Evolutionary conservation across 2,888 invertebrate species (phyloP).

Genomic region (Epinotia ramella): DNA sequence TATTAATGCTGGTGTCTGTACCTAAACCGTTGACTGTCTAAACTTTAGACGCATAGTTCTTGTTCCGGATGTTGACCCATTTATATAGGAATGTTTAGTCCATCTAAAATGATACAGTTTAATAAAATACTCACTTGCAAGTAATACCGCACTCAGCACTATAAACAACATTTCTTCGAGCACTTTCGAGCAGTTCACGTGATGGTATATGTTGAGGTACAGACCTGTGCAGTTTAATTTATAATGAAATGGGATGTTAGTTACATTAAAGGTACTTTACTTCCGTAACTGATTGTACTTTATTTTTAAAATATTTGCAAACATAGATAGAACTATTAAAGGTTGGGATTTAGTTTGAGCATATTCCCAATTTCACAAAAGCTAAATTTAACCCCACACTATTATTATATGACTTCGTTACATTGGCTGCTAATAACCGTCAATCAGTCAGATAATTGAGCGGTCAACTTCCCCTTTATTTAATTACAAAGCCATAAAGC

Average conservation of each 20-base stretch:
- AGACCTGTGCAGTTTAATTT: not conserved
- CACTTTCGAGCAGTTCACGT: not conserved
- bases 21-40: too few relatives aligned
- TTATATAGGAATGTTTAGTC: too few relatives aligned
- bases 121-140: slow-evolving; percentile 50
- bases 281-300: too few relatives aligned
- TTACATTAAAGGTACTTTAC: too few relatives aligned
- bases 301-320: too few relatives aligned
- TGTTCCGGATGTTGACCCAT: too few relatives aligned
- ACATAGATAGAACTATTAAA: too few relatives aligned
- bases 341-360: too few relatives aligned
- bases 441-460: slow-evolving; percentile 10
- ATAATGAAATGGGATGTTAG: too few relatives aligned
- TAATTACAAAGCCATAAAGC: slow-evolving; percentile 21
- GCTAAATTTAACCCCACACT: not conserved
- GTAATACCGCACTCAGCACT: slow-evolving; percentile 48
- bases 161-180: slow-evolving; percentile 46
- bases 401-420: not conserved
- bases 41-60: too few relatives aligned
- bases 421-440: not conserved
- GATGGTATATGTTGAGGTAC: not conserved
- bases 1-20: too few relatives aligned
- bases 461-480: slow-evolving; percentile 15
- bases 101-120: too few relatives aligned
- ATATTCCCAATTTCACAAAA: not conserved